Base-by-base conservation (phyloP, 1,140 invertebrate genomes). In the Lasaia peninsularis region DNA sequence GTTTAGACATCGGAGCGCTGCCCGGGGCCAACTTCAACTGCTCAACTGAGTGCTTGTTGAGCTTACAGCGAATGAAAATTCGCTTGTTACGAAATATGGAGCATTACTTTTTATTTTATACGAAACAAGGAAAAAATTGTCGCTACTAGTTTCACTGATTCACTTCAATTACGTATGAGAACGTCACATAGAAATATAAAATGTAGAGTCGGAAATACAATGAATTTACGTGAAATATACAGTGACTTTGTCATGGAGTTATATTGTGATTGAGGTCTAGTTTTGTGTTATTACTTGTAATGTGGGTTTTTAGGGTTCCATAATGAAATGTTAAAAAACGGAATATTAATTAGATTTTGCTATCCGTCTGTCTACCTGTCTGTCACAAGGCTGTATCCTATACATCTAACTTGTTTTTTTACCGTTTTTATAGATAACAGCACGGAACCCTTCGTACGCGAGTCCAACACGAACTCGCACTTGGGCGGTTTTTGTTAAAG, bases 11-110 rank as follows among this genome's bases (percentile, higher is more conserved):
- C 73, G 72, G 73, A 71, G 73, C 69, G 71, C 76, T 69, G 74
- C 69, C 70, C 66, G 67, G 65, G 80, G 66, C 65, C 73, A 83
- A 83, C 75, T 86, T 78, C 67, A 64, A 62, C 70, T 79, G 81
- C 74, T 82, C 84, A 76, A 73, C 79, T 86, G 80, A 88, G 80
- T 80, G 80, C 74, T 81, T 75, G 80, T 81, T 80, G 71, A 78
- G 69, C 67, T 73, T 67, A 61, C 63, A 77, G 53, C 79, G 84
- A 81, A 88, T 80, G 75, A 83, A 88, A 83, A 86, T 78, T 86
- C 86, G 72, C 73, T 83, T 86, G 75, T 85, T 85, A 87, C 74
- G 66, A 49, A 65, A 73, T 67, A 76, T 78, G 73, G 70, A 70
- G 67, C 69, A 71, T 71, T 71, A 80, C 71, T 83, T 80, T 28